Percentiles rank a stretch among this genome's conserved stretches.
Evolutionary conservation across 2,888 invertebrate species (phyloP).

Genomic region (Thymelicus lineola): DNA sequence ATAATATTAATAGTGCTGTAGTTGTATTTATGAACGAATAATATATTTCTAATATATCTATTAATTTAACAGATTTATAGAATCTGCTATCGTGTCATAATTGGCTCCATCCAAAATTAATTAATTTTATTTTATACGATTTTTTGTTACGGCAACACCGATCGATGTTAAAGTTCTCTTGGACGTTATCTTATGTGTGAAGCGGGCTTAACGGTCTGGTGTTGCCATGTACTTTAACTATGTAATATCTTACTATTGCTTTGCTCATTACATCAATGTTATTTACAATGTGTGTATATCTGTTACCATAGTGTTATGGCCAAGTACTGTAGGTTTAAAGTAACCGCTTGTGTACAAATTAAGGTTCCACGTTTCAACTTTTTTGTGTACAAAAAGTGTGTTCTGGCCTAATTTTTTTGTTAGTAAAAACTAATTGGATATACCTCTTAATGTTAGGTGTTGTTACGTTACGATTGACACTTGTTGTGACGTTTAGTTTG

Average conservation of each 20-base stretch:
- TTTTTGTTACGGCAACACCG: slow-evolving; percentile 48
- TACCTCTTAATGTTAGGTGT: slow-evolving; percentile 44
- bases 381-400: slow-evolving; percentile 46
- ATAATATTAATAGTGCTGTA: slow-evolving; percentile 71
- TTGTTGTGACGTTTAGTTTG: slow-evolving; percentile 40
- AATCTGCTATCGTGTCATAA: slow-evolving; percentile 50
- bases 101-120: slow-evolving; percentile 70
- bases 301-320: slow-evolving; percentile 83
- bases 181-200: background rate
- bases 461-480: slow-evolving; percentile 42
- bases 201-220: slow-evolving; percentile 29
- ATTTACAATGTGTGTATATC: slow-evolving; percentile 63
- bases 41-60: slow-evolving; percentile 70
- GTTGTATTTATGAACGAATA: slow-evolving; percentile 68
- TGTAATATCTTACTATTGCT: slow-evolving; percentile 55
- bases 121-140: slow-evolving; percentile 40
- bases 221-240: slow-evolving; percentile 49
- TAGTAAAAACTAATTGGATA: slow-evolving; percentile 50
- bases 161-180: slow-evolving; percentile 21
- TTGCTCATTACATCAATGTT: slow-evolving; percentile 68
- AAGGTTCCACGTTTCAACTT: slow-evolving; percentile 55
- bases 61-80: slow-evolving; percentile 55
- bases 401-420: slow-evolving; percentile 60
- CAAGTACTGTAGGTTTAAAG: slow-evolving; percentile 74
- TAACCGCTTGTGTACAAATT: slow-evolving; percentile 75